A percentile compares a stretch with the other conserved stretches of the same genome.
Conservation (phyloP, 2,888 invertebrate species). For the Drepana falcataria region DNA sequence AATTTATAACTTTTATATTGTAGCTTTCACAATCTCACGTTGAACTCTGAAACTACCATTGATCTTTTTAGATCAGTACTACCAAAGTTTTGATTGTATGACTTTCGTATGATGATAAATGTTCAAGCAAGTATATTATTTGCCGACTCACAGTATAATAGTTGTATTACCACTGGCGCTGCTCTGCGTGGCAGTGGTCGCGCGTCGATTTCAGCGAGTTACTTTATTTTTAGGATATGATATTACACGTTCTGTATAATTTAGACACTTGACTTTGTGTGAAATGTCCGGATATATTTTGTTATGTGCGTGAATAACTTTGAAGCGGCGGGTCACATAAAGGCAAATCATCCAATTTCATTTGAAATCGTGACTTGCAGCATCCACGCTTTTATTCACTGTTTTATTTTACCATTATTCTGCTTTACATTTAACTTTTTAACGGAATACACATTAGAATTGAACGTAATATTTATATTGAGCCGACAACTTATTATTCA, state of each 20-base stretch:
- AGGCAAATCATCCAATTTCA: not conserved
- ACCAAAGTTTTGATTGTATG: no score
- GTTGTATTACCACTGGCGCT: no score
- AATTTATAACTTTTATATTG: slow-evolving; percentile 37
- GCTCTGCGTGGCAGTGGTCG: no score
- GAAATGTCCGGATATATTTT: no score
- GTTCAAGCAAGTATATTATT: no score
- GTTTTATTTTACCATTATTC: not conserved
- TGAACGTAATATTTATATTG: not conserved
- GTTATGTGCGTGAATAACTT: not conserved
- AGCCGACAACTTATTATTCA: not conserved
- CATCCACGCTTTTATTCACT: not conserved
- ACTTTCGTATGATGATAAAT: no score
- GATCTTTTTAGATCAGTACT: no score
- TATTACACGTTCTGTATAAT: no score
- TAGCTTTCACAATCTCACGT: slow-evolving; percentile 64
- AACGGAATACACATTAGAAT: not conserved
- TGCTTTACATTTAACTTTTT: not conserved
- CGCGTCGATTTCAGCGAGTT: no score
- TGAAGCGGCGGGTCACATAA: not conserved
- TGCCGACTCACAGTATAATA: no score
- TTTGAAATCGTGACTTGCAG: not conserved
- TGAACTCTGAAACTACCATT: slow-evolving; percentile 14
- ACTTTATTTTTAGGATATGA: no score
- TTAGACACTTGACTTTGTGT: no score